Conservation (phyloP, 2,113 vertebrate species). For the Oreochromis aureus region DNA sequence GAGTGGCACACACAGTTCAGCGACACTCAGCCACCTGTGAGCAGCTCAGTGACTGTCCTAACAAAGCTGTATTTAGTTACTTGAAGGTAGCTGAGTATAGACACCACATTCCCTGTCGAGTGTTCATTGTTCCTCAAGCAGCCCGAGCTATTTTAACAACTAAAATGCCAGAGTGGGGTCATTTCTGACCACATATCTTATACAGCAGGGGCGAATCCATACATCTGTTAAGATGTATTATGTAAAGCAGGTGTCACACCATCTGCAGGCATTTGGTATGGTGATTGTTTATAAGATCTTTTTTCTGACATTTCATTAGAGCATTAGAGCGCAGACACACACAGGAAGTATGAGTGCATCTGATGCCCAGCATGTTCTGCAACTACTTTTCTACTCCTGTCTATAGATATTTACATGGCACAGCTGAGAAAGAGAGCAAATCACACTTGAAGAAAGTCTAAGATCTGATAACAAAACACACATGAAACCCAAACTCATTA, state of each 20-base stretch:
- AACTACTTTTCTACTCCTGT: neutral
- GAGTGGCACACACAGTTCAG: conserved; percentile 39
- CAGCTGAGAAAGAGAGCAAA: neutral
- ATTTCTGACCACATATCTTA: neutral
- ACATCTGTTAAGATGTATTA: neutral
- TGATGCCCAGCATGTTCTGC: neutral
- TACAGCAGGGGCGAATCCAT: neutral
- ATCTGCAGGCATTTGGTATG: neutral
- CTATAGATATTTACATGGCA: neutral
- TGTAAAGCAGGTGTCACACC: neutral
- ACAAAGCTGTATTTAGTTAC: neutral
- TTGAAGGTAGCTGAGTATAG: neutral
- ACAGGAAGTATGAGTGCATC: neutral
- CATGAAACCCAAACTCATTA: neutral
- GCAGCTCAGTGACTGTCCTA: neutral
- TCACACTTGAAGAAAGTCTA: neutral
- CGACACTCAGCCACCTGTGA: neutral
- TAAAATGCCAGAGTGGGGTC: neutral
- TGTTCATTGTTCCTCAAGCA: neutral
- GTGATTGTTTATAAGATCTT: neutral
- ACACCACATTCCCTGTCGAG: neutral
- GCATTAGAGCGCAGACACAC: neutral
- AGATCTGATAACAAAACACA: neutral
- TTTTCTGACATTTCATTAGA: neutral
- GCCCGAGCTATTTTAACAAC: neutral